These are phyloP conservation scores for Scrobipalpa costella DNA, from an alignment of 2,888 invertebrate genomes.

Conservation along the genomic window DNA sequence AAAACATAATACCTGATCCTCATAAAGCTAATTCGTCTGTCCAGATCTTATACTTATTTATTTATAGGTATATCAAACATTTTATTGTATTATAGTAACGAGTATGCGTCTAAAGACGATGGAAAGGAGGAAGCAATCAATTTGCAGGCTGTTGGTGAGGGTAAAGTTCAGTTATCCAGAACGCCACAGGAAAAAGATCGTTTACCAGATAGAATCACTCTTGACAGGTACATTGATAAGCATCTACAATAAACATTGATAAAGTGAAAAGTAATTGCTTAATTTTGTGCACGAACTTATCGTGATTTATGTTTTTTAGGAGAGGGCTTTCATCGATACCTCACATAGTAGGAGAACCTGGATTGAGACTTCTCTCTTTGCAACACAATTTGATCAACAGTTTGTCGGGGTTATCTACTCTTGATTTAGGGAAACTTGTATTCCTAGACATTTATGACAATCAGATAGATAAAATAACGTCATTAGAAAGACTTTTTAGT, in stretches of 20 bases:
- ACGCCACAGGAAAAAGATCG: conserved; percentile 89
- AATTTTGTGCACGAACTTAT: neutral
- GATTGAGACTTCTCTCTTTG: conserved; percentile 90
- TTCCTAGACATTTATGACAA: conserved; percentile 97
- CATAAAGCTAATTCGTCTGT: no score
- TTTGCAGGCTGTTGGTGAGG: conserved; percentile 83
- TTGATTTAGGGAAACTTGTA: conserved; percentile 87
- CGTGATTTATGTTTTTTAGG: conserved; percentile 57
- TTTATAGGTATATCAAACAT: neutral
- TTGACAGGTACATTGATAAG: conserved; percentile 83
- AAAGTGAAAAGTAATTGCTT: neutral
- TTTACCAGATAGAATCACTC: conserved; percentile 92
- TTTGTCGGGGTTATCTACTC: conserved; percentile 82
- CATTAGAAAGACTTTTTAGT: conserved; percentile 88
- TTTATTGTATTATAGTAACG: conserved; percentile 36
- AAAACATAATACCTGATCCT: no score
- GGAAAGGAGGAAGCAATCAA: conserved; percentile 64
- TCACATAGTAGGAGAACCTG: conserved; percentile 89
- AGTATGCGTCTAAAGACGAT: conserved; percentile 54
- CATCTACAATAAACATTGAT: no score
- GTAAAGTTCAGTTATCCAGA: conserved; percentile 85
- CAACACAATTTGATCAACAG: conserved; percentile 94
- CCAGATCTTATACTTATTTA: neutral
- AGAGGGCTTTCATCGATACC: conserved; percentile 92
- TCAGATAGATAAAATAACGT: conserved; percentile 92